Base-by-base conservation (phyloP, 2,888 invertebrate species). In the Idaea dimidiata region DNA sequence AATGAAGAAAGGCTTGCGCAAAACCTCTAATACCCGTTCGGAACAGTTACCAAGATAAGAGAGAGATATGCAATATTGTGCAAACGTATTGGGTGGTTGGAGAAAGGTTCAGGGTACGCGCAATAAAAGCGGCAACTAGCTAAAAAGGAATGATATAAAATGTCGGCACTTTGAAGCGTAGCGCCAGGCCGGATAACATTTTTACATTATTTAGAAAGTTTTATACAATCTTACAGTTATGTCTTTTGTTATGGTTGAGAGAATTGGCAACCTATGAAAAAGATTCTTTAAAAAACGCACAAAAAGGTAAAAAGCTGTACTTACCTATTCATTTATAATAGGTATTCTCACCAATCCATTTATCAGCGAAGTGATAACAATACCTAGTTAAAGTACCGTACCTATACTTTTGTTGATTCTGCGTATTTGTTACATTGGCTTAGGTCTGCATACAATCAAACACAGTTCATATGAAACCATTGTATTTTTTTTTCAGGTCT, bases 191-290 rank as follows among this genome's bases (percentile, higher is more conserved):
- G 64, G 72, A 77, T 76, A 43, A 43, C 43, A 79, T 78, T 69
- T 77, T 74, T 70, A 70, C 66, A 74, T 79, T 75, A 74, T 80
- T 75, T 81, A 82, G 85, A 89, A 88, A 89, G 83, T 87, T 89
- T 88, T 85, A 85, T 90, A 88, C 81, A 69, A 63, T 63, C 76
- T 81, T 87, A 86, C 84, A 85, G 88, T 89, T 88, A 88, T 66
- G 64, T 66, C 73, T 66, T 75, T 77, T 76, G 75, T 76, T 74
- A 24, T 65, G 63, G 54, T 59, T 67, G 70, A 65, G 59, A 66
- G 66, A 75, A 75, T 77, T 76, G 76, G 72, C 75, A 73, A 76
- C 75, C 64, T 61, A 32, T 64, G 54, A 73, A 74, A 78, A 76
- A 67, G 67, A 71, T 74, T 66, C 62, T 68, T 71, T 62, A 65